Percentiles rank a stretch among this genome's conserved stretches.
These are phyloP conservation scores for Gadopsis marmoratus DNA, from an alignment of 2,797 vertebrate genomes.

Conservation along the genomic window DNA sequence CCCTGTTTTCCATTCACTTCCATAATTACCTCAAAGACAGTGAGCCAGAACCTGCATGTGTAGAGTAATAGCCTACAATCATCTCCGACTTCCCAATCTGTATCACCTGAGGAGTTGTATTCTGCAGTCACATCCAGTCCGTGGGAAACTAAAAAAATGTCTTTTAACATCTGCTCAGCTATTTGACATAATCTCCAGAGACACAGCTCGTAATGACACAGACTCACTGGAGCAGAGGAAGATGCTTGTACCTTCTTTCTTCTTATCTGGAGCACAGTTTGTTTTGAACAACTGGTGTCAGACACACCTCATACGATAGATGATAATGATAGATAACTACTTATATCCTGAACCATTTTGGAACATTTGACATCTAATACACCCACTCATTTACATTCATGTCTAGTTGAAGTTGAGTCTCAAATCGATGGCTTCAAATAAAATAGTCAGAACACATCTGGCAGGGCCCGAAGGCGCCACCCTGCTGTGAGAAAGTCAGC, in stretches of 20 bases:
- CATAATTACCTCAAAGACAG: constrained; percentile 19
- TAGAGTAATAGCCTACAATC: constrained; percentile 18
- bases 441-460: constrained; percentile 7
- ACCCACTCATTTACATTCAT: background rate
- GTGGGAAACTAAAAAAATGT: constrained; percentile 26
- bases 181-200: constrained; percentile 15
- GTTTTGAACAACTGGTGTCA: background rate
- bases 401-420: constrained; percentile 8
- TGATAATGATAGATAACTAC: background rate
- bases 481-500: constrained; percentile 11
- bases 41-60: constrained; percentile 37
- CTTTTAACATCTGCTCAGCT: constrained; percentile 25
- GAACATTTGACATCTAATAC: constrained; percentile 5
- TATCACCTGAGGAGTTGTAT: constrained; percentile 36
- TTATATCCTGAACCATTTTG: background rate
- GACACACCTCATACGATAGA: background rate
- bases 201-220: background rate
- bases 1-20: constrained; percentile 56
- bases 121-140: constrained; percentile 30
- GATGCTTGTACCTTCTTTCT: background rate
- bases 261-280: background rate
- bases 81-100: constrained; percentile 42
- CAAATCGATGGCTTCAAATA: background rate
- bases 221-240: background rate
- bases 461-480: background rate